These are phyloP conservation scores for Trypoxylon attenuatum DNA, from an alignment of 2,888 invertebrate species.

Conservation along the genomic window DNA sequence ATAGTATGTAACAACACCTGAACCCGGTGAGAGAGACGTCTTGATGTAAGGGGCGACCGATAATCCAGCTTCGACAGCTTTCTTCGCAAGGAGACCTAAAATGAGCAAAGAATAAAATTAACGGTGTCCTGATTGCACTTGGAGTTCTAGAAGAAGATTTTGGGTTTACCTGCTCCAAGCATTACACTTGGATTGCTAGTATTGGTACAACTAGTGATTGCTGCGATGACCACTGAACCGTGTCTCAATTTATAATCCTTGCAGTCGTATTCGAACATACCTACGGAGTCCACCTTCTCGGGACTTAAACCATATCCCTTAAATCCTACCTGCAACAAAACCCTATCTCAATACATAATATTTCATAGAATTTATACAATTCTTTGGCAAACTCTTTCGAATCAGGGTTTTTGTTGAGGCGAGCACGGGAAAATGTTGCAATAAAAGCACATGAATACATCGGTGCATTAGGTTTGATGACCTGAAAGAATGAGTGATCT, in stretches of 20 bases:
- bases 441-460: slow-evolving; percentile 7
- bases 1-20: slow-evolving; percentile 95
- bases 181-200: slow-evolving; percentile 99
- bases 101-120: too few species aligned
- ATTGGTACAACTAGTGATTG: slow-evolving; percentile 98
- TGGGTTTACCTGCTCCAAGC: slow-evolving; percentile 89
- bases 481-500: slow-evolving; percentile 16
- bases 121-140: too few species aligned
- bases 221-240: slow-evolving; percentile 97
- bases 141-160: background rate
- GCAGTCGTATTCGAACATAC: slow-evolving; percentile 88
- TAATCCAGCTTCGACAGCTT: slow-evolving; percentile 94
- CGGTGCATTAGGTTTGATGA: slow-evolving; percentile 11
- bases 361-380: background rate
- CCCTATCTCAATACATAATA: too few species aligned
- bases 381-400: background rate
- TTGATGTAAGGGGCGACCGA: slow-evolving; percentile 95
- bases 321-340: slow-evolving; percentile 88
- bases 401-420: background rate
- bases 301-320: slow-evolving; percentile 90
- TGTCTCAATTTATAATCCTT: slow-evolving; percentile 87
- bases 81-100: slow-evolving; percentile 90
- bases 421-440: background rate
- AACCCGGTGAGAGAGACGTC: slow-evolving; percentile 96
- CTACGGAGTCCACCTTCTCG: slow-evolving; percentile 79